phyloP scores from a whole-genome alignment of 2,888 invertebrate genomes.

The Aporophyla nigra region DNA sequence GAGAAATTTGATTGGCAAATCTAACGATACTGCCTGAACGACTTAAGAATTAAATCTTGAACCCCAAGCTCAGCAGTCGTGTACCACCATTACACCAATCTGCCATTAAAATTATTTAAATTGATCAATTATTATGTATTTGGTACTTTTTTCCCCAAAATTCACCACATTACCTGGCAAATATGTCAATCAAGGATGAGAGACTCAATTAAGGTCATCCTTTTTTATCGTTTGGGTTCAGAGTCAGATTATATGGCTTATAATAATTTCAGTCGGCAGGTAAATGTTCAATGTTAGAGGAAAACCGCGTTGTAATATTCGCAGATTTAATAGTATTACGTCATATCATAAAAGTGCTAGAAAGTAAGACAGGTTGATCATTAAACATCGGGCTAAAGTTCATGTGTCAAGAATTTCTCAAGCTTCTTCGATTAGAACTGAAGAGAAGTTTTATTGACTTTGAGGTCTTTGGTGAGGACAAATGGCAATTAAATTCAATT shows the following conservation, averaged over 20 bases:
- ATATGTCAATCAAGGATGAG: slow-evolving; percentile 8
- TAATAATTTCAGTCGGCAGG: background rate
- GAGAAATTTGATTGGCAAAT: background rate
- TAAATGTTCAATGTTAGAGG: background rate
- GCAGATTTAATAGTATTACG: background rate
- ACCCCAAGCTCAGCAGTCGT: too few species aligned
- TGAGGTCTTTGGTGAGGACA: background rate
- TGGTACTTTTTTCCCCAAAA: background rate
- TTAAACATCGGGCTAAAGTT: slow-evolving; percentile 14
- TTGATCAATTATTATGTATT: background rate
- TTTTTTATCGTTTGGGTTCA: slow-evolving; percentile 29
- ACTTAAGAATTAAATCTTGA: too few species aligned
- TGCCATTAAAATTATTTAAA: background rate
- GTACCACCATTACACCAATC: background rate
- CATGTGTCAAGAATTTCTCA: background rate
- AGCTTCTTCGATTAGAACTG: background rate
- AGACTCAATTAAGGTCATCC: slow-evolving; percentile 29
- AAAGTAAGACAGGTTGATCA: slow-evolving; percentile 24
- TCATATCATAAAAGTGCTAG: slow-evolving; percentile 8
- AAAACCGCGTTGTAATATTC: background rate
- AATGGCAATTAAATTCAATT: slow-evolving; percentile 1
- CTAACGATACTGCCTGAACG: background rate
- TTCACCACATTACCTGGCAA: slow-evolving; percentile 8
- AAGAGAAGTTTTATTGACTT: slow-evolving; percentile 14
- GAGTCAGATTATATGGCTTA: slow-evolving; percentile 21